phyloP scores from a whole-genome alignment of 2,113 vertebrate genomes.

The Pristiophorus japonicus region DNA sequence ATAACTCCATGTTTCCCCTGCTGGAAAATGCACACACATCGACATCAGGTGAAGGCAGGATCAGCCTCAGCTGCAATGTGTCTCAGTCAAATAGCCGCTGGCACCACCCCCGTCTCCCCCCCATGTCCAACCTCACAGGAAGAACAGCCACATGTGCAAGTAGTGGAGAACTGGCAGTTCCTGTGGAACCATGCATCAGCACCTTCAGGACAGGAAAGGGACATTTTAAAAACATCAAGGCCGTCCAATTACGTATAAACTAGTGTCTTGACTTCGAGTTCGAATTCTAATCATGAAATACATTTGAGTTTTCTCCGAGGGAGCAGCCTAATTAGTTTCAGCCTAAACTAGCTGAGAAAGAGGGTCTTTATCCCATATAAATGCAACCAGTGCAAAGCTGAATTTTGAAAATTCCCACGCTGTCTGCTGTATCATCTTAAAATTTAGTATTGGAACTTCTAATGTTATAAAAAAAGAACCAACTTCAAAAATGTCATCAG shows the following conservation, averaged over 20 bases:
- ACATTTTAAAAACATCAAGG: background rate
- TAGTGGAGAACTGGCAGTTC: background rate
- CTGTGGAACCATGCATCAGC: background rate
- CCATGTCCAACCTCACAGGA: background rate
- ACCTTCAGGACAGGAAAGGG: background rate
- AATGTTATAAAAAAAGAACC: background rate
- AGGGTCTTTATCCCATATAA: background rate
- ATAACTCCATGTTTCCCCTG: background rate
- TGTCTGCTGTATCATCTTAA: background rate
- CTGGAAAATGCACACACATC: background rate
- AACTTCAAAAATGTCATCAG: background rate
- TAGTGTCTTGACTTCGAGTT: background rate
- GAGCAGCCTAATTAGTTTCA: background rate
- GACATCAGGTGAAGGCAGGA: background rate
- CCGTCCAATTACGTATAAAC: background rate
- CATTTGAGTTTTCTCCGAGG: background rate
- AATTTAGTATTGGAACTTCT: background rate
- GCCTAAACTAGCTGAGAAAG: background rate
- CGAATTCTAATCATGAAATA: background rate
- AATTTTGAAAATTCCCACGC: background rate
- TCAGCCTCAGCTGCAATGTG: background rate
- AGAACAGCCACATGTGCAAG: background rate
- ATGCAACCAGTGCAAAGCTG: background rate
- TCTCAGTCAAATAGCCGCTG: background rate
- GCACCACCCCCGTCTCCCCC: too few relatives aligned